Evolutionary conservation across 2,888 invertebrate genomes (phyloP), one percentile per base, ranked within the genome.

Genomic region (Uloborus plumipes): DNA sequence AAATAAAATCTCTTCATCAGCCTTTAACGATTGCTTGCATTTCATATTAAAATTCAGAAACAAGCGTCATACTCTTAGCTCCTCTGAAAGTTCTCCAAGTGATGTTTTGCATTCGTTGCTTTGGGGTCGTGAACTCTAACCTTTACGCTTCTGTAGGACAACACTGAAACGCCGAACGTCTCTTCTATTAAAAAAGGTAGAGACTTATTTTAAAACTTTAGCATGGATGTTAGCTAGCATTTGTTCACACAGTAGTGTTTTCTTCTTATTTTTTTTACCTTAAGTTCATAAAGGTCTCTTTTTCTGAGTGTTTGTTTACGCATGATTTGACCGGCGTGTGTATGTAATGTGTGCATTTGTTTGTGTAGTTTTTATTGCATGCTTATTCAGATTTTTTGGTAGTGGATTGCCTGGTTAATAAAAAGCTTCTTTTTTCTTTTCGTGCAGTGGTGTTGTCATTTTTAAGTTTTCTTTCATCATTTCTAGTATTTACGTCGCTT

Each of bases 111-210:
- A 15, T 65, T 64, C 64, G 31, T 39, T 39, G 47, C 16, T 7
- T 39, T 39, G 65, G 65, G 65, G 65, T 65, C 50, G 65, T 65
- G 65, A 65, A 65, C 65, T 65, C 65, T 65, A 65, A 65, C 65
- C 65, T 65, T 65, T 65, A 47, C n/a, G 39, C 14, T 20, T 65
- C 49, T 65, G 18, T 49, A 20, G 49, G 49, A 49, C 39, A 50
- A 16, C 18, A 65, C 49, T 65, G 50, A 16, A 49, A 49, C 50
- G 16, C 7, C 39, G 18, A 2, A 1, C 65, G 11, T 20, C 14
- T 20, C 18, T 49, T 2, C 50, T 18, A 20, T 18, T n/a, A 14
- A 20, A 65, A 65, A 65, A 65, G 65, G 11, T 50, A 49, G 50
- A 2, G 49, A 49, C 13, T 16, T 31, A 20, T 49, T 50, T 50